phyloP scores from a whole-genome alignment of 2,888 invertebrate genomes.

The Dusona sp. region DNA sequence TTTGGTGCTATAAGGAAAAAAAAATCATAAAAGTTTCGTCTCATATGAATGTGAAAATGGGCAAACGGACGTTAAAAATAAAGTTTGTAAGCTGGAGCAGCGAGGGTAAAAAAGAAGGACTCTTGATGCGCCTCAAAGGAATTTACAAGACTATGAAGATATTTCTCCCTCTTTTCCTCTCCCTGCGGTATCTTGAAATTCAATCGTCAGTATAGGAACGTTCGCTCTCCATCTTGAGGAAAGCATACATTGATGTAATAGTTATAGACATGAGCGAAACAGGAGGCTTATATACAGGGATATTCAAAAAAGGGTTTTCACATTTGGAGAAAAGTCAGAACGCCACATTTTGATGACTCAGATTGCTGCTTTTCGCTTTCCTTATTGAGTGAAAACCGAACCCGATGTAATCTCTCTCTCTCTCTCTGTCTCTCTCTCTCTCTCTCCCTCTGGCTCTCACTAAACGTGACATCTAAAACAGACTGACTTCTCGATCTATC shows the following conservation, averaged over 20 bases:
- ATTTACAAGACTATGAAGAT: constrained; percentile 57
- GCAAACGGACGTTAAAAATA: not conserved
- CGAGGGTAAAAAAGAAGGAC: constrained; percentile 1
- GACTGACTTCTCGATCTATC: not conserved
- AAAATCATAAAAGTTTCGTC: not conserved
- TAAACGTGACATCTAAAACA: not conserved
- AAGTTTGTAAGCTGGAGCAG: not conserved
- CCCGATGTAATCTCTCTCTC: not conserved
- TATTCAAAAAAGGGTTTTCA: not conserved
- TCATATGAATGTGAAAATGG: not conserved
- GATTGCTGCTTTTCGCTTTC: not conserved
- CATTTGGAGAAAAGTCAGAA: not conserved
- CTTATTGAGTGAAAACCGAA: not conserved
- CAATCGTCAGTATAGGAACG: constrained; percentile 50
- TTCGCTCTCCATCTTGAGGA: not conserved
- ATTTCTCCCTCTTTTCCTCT: constrained; percentile 49
- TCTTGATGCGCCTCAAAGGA: constrained; percentile 52
- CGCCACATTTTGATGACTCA: not conserved
- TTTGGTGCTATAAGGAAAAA: not conserved
- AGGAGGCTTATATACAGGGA: not conserved
- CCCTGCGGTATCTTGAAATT: constrained; percentile 49
- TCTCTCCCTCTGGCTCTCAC: not conserved
- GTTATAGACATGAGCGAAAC: not conserved
- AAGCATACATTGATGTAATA: constrained; percentile 6
- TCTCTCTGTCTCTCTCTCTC: not conserved